Percentiles rank a stretch among this genome's conserved stretches.
Evolutionary conservation across 2,113 vertebrate genomes (phyloP).

Genomic region (Triplophysa siluroides): DNA sequence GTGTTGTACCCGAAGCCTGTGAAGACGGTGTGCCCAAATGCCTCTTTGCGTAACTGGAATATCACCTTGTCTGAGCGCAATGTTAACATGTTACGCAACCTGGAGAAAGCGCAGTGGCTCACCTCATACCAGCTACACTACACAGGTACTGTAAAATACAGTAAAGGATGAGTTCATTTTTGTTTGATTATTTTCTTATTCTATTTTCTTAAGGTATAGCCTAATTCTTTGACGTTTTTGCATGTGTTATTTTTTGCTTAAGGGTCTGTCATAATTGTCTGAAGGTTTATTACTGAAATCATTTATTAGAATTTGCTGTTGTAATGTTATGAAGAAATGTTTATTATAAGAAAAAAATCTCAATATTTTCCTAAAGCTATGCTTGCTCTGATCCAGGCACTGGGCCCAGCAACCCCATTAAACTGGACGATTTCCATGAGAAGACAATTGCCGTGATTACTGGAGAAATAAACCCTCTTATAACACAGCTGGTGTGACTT

Average conservation of each 20-base stretch:
- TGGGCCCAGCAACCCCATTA: slow-evolving; percentile 69
- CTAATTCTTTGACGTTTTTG: too few relatives aligned
- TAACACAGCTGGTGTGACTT: slow-evolving; percentile 65
- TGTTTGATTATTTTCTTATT: too few relatives aligned
- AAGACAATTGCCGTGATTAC: slow-evolving; percentile 66
- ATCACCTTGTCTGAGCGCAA: slow-evolving; percentile 65
- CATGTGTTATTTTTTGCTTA: not conserved
- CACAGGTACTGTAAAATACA: slow-evolving; percentile 66
- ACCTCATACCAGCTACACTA: slow-evolving; percentile 74
- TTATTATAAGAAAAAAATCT: not conserved
- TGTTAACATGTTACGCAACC: slow-evolving; percentile 73
- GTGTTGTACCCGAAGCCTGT: slow-evolving; percentile 71
- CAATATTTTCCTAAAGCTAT: not conserved
- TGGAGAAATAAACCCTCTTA: slow-evolving; percentile 66
- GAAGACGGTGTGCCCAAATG: slow-evolving; percentile 68
- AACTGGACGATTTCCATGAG: slow-evolving; percentile 72
- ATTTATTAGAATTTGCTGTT: not conserved
- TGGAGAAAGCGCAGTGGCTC: slow-evolving; percentile 73
- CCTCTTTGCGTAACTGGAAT: slow-evolving; percentile 63
- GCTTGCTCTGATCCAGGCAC: slow-evolving; percentile 66
- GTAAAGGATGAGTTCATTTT: too few relatives aligned
- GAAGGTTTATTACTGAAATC: not conserved
- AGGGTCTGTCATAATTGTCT: not conserved
- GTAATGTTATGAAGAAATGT: too few relatives aligned
- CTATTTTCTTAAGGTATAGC: too few relatives aligned